phyloP scores from a whole-genome alignment of 2,113 vertebrate species.

The Larimichthys crocea region DNA sequence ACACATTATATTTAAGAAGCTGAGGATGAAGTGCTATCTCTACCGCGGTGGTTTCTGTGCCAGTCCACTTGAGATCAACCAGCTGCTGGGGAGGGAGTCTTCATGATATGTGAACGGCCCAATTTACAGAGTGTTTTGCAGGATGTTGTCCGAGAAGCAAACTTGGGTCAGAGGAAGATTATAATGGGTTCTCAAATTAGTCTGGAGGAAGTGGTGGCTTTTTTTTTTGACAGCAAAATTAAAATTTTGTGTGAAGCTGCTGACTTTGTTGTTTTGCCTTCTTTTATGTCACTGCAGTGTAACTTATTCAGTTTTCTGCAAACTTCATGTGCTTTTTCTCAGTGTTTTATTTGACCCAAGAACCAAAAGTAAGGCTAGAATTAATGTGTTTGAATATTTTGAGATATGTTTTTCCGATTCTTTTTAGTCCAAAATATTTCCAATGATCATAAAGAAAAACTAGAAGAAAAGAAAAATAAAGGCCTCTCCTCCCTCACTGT shows the following conservation, averaged over 20 bases:
- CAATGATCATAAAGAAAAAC: background rate
- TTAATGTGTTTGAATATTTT: background rate
- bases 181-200: slow-evolving; percentile 61
- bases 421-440: background rate
- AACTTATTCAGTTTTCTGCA: background rate
- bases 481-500: background rate
- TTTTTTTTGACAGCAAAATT: slow-evolving; percentile 31
- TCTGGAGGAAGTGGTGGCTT: slow-evolving; percentile 42
- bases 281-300: slow-evolving; percentile 7
- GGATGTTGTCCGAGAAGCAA: slow-evolving; percentile 69
- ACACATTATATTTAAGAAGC: slow-evolving; percentile 94
- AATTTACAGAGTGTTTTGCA: slow-evolving; percentile 71
- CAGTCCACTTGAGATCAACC: slow-evolving; percentile 70
- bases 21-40: slow-evolving; percentile 83
- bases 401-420: background rate
- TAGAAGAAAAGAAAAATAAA: background rate
- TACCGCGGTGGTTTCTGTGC: slow-evolving; percentile 68
- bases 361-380: background rate
- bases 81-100: slow-evolving; percentile 58
- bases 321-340: no score
- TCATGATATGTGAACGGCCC: slow-evolving; percentile 69
- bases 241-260: slow-evolving; percentile 44
- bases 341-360: no score
- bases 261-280: slow-evolving; percentile 45
- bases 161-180: slow-evolving; percentile 62